Base-by-base conservation (phyloP, 2,113 vertebrate species). In the Lipophrys pholis region DNA sequence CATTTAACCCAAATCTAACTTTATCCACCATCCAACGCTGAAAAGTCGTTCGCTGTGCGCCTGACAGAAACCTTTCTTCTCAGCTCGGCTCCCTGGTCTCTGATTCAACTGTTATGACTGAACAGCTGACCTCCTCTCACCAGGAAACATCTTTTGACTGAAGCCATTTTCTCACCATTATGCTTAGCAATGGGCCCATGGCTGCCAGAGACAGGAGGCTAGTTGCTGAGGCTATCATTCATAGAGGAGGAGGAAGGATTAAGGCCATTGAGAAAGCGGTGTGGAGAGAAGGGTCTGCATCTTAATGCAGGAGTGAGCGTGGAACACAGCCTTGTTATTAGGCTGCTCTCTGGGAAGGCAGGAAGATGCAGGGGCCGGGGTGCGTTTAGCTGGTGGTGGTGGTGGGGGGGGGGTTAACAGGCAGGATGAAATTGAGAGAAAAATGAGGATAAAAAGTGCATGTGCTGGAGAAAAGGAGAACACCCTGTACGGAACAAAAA, bases 191-290 rank as follows among this genome's bases (percentile, higher is more conserved):
- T 60, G 65, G 58, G 70, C 39, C 68, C 61, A 41, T 58, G 78
- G 49, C 72, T 79, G 81, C 73, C 78, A 79, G 66, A 59, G 58
- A 76, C 35, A 50, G 52, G 62, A 64, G 71, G 50, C 49, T 46
- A n/a, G 78, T 76, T 71, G 70, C 65, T 82, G 62, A 81, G 76
- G 83, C 88, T 73, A 89, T 91, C 89, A 84, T 87, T 92, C 89
- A 91, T 80, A 56, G 67, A 46, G 57, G 83, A 85, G 73, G 65
- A 81, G 76, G 51, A 76, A 80, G 85, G 91, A 90, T 85, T 89
- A 85, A 86, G 81, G 87, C 80, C 81, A 72, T 35, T 72, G 78
- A 87, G 78, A 82, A 69, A 82, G 73, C 84, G 83, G 58, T 54
- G 69, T 63, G 16, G 81, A 81, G 88, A 83, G 73, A 74, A 51